Base-by-base conservation (phyloP, 1,140 invertebrate genomes). In the Acyrthosiphon pisum region DNA sequence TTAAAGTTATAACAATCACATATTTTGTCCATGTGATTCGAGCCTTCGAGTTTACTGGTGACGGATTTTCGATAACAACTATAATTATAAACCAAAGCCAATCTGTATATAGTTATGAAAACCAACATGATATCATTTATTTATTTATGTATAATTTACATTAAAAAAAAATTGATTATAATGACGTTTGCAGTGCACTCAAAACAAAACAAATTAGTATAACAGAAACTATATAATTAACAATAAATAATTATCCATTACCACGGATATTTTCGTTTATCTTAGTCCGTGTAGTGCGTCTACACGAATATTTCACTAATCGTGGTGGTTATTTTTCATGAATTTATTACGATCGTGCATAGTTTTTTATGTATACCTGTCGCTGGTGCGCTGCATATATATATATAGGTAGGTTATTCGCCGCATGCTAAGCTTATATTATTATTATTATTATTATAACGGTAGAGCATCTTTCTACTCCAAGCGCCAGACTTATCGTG, bases 341-440 rank as follows among this genome's bases (percentile, higher is more conserved):
- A 90, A 90, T 90, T 90, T 90, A 90, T 90, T 44, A 48, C 89
- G 89, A 41, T 68, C 89, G 53, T 60, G 87, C 35, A 89, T 37
- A 46, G 86, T 48, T 30, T 30, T 37, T 87, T 41, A 46, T 46
- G 26, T 14, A n/a, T 30, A 23, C 41, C 4, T 44, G 41, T 30
- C 26, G 23, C 26, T 86, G 44, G 9, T 46, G 22, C 41, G 26
- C 23, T 41, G 23, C 37, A n/a, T 48, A 26, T 44, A 87, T 46
- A 6, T 48, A 37, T 44, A 44, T 48, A 48, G 6, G 4, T 35
- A 87, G 26, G 7, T 86, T 86, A 48, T n/a, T 18, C 22, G 23
- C 35, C 8, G 83, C 14, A 30, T 18, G 41, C 11, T 44, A 46
- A 84, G 41, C 26, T 46, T 30, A 81, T 81, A 81, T 35, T 23